These are phyloP conservation scores for Calidris pugnax DNA, from an alignment of 2,113 vertebrate species.

Conservation along the genomic window DNA sequence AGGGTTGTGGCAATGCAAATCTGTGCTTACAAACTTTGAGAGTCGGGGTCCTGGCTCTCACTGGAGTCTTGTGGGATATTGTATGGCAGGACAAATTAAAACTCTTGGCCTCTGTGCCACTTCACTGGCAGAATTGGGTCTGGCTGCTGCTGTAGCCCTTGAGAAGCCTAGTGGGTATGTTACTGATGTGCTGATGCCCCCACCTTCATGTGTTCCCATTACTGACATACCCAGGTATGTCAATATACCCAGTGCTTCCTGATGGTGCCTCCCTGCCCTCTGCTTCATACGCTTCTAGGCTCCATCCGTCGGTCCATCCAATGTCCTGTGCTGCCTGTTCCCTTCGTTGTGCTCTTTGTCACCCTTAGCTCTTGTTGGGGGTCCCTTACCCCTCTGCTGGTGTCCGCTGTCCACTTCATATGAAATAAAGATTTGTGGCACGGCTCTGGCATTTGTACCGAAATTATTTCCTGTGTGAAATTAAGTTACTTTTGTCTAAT, in stretches of 20 bases:
- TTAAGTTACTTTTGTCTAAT: background rate
- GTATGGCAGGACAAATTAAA: background rate
- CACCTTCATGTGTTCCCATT: background rate
- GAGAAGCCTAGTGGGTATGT: background rate
- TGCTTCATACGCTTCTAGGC: accelerated
- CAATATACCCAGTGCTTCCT: too few relatives aligned
- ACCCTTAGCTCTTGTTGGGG: background rate
- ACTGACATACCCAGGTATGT: accelerated
- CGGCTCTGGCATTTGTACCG: background rate
- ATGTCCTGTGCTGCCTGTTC: background rate
- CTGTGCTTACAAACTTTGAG: background rate
- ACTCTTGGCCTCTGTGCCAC: background rate
- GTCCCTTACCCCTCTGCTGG: background rate
- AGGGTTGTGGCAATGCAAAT: background rate
- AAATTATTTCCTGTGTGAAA: background rate
- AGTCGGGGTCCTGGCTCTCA: background rate
- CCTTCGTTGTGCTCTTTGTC: background rate
- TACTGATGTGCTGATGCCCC: background rate
- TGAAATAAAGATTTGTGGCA: background rate
- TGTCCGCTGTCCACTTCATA: background rate
- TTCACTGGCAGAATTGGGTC: background rate
- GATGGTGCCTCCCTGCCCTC: background rate
- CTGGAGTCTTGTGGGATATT: background rate
- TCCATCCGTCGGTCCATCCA: accelerated
- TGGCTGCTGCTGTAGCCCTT: background rate